These are phyloP conservation scores for Clarias platycephalus DNA, from an alignment of 2,797 vertebrate genomes.

Conservation along the genomic window DNA sequence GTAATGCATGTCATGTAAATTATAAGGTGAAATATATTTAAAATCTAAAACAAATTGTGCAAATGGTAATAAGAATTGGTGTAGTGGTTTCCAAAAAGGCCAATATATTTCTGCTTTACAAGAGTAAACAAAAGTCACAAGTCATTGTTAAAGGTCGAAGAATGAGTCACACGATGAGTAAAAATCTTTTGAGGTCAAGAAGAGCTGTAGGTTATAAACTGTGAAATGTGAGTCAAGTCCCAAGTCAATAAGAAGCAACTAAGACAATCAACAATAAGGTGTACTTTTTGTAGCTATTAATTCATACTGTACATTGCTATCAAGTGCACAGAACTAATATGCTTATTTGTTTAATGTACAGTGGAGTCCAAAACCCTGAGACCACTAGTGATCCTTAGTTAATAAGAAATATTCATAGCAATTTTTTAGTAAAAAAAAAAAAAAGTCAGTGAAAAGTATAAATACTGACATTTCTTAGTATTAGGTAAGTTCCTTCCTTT, in stretches of 20 bases:
- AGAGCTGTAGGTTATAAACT: not conserved
- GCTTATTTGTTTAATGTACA: not conserved
- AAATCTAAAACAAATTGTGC: not conserved
- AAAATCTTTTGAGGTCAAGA: not conserved
- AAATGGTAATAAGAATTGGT: not conserved
- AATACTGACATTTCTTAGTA: not conserved
- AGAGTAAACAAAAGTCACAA: not conserved
- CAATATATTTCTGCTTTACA: not conserved
- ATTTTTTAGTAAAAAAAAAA: not conserved
- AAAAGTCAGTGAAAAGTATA: not conserved
- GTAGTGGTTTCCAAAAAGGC: not conserved
- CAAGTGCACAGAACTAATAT: not conserved
- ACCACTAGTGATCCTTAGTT: not conserved
- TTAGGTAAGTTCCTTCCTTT: not conserved
- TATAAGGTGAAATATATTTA: not conserved
- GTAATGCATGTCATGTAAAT: not conserved
- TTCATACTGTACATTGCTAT: not conserved
- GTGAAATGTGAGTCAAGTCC: not conserved
- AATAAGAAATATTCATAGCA: not conserved
- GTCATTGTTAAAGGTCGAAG: not conserved
- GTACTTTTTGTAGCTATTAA: not conserved
- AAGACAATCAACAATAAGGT: not conserved
- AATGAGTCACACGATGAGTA: not conserved
- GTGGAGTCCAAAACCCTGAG: not conserved
- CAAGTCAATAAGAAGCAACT: not conserved